Base-by-base conservation (phyloP, 2,888 invertebrate species). In the Acrocera orbiculus region DNA sequence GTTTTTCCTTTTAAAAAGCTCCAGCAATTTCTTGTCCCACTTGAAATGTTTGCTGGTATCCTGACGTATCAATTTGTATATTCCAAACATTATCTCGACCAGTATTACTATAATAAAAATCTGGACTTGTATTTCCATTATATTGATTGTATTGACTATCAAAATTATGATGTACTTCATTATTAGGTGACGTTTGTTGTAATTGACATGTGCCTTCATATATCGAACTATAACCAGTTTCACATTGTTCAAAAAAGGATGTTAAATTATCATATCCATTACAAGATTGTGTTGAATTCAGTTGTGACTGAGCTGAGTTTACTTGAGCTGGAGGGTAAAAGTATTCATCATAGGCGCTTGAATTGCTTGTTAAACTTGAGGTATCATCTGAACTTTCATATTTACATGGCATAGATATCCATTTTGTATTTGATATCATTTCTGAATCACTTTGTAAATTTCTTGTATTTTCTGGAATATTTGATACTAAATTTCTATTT, bases 331-430 rank as follows among this genome's bases (percentile, higher is more conserved):
- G 27, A 6, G 31, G 22, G 15, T 40, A 40, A 25, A 37, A 40
- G 24, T 35, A 39, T 22, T 41, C 41, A 9, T 41, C 41, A 22
- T 41, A 41, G 2, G 34, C 33, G 29, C 41, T 41, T 7, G 41
- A 41, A 32, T 51, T 53, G 33, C 47, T 47, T 23, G 58, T 60
- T 15, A 58, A 38, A 20, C 60, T 61, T 25, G 58, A 59, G 19
- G 58, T 56, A 22, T 60, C 60, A 33, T 60, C 60, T 38, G 53
- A 57, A 39, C 52, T 56, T 41, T 58, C 58, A 32, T 58, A 55
- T 41, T 52, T 50, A 20, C 41, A 43, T 33, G 43, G 34, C 5
- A 34, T 26, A 37, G 39, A 27, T 38, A 35, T 16, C 45, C 44
- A 31, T 40, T 25, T 32, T 16, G 24, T 35, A 27, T 34, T n/a